These are phyloP conservation scores for Ochropleura leucogaster DNA, from an alignment of 2,888 invertebrate genomes.

Conservation along the genomic window DNA sequence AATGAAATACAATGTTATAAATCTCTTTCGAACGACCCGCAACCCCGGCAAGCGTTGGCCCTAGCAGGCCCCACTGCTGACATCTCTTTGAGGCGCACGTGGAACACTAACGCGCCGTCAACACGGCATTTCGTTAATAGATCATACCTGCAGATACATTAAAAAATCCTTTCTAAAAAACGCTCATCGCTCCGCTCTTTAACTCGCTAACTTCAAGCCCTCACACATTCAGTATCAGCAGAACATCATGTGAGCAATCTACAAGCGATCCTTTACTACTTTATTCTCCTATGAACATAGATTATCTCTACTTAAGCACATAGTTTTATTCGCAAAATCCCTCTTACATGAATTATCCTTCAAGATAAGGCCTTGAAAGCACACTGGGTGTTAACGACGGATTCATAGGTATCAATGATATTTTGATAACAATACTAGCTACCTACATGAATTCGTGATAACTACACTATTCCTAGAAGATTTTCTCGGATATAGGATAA, in stretches of 20 bases:
- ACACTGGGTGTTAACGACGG: constrained; percentile 46
- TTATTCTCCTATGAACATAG: constrained; percentile 23
- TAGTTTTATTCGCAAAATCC: constrained; percentile 14
- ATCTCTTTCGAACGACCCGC: no score
- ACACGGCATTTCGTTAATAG: no score
- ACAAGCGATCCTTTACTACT: constrained; percentile 29
- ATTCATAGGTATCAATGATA: constrained; percentile 54
- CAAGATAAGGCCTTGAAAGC: constrained; percentile 22
- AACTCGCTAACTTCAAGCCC: constrained; percentile 26
- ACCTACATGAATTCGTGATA: constrained; percentile 48
- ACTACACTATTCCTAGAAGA: constrained; percentile 23
- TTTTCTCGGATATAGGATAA: constrained; percentile 19
- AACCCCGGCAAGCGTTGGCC: no score
- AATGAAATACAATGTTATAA: no score
- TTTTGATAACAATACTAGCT: constrained; percentile 58
- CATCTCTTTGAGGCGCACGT: no score
- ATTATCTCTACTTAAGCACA: constrained; percentile 2
- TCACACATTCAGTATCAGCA: constrained; percentile 40
- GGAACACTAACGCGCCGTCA: no score
- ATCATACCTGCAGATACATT: not conserved
- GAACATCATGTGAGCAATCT: constrained; percentile 32
- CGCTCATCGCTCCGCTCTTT: not conserved
- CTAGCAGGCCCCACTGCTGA: no score
- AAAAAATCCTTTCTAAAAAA: not conserved
- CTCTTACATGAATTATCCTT: constrained; percentile 32